Evolutionary conservation across 2,797 vertebrate species (phyloP), one percentile per base, ranked within the genome.

Genomic region (Labeo calbasu): DNA sequence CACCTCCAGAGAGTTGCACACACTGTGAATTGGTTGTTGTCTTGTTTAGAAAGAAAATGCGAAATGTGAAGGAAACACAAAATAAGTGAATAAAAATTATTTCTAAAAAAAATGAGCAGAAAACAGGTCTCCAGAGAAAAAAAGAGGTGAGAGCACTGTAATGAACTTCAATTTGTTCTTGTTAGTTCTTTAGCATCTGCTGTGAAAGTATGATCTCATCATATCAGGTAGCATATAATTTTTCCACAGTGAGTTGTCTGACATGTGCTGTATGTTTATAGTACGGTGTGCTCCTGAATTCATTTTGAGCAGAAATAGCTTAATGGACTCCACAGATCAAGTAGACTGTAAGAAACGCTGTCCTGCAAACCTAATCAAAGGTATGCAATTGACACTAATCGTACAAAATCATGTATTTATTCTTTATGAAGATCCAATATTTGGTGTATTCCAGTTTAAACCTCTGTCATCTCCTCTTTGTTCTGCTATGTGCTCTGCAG

Each of bases 281-380:
- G 32, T 66, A 13, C 17, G 13, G 66, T 46, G 66, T 43, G 19
- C 10, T 48, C 3, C 8, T 70, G 2, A 9, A 48, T 15, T 71
- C 1, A 48, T 48, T 48, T 9, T 48, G 12, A 48, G 21, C 40
- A 69, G 19, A 21, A 69, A 43, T 12, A 5, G 11, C n/a, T 71
- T 71, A n/a, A 25, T 48, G 43, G 69, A 48, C 13, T 94, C 12
- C 19, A 51, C 50, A 51, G 21, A n/a, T 61, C 11, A 61, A 61
- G 12, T n/a, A 61, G n/a, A 59, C 51, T 53, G 15, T 53, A 59
- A 59, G 57, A 61, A 13, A 61, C 23, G 57, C n/a, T 61, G n/a
- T 61, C 57, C 23, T 25, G n/a, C 59, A 14, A 61, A 61, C 59
- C 23, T 14, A 13, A 13, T 61, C 59, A 61, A 61, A 25, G 23